Evolutionary conservation across 2,113 vertebrate genomes (phyloP).

Genomic region (Fukomys damarensis): DNA sequence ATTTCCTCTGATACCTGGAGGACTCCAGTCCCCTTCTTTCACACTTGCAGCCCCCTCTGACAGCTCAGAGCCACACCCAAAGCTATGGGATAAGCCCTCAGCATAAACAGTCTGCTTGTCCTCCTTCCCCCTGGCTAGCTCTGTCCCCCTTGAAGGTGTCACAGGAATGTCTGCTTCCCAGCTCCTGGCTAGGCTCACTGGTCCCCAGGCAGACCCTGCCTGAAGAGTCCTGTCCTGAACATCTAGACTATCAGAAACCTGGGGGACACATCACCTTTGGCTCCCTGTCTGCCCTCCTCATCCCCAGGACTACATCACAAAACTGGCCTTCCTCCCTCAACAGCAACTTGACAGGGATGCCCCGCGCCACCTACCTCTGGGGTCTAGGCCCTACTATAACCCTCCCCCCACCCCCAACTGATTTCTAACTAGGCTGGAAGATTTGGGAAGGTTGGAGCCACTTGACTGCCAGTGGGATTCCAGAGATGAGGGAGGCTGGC

Average conservation of each 20-base stretch:
- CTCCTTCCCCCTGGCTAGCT: not conserved
- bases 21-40: not conserved
- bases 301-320: not conserved
- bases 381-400: not conserved
- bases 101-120: not conserved
- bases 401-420: not conserved
- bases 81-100: not conserved
- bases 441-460: not conserved
- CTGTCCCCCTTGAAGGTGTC: not conserved
- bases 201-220: not conserved
- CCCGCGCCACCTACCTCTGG: not conserved
- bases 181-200: not conserved
- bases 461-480: slow-evolving; percentile 20
- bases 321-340: not conserved
- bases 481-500: not conserved
- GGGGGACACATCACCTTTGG: not conserved
- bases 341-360: not conserved
- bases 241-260: not conserved
- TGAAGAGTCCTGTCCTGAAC: not conserved
- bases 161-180: not conserved
- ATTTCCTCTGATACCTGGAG: not conserved
- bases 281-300: not conserved
- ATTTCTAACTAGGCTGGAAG: slow-evolving; percentile 21
- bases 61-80: not conserved
- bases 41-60: not conserved